A percentile compares a stretch with the other conserved stretches of the same genome.
Conservation (phyloP, 2,113 vertebrate species). For the Dolichotis patagonum region DNA sequence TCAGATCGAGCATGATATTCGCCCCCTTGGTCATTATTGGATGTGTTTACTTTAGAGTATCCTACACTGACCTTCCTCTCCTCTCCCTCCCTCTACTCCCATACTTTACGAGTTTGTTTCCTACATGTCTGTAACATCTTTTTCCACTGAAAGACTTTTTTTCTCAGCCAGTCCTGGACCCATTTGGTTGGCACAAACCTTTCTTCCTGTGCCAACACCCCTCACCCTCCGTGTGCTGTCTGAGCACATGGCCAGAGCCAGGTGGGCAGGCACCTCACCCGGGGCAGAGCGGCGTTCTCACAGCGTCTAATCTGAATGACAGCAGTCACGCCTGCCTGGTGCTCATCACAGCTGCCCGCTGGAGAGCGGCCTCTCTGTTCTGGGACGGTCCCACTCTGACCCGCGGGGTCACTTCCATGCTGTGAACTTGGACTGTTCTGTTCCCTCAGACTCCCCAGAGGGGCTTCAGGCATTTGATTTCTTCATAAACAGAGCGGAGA, state of each 20-base stretch:
- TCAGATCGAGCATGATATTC: background rate
- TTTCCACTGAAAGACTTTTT: background rate
- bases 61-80: background rate
- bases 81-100: background rate
- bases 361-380: fast-evolving
- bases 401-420: slow-evolving; percentile 21
- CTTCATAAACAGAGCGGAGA: slow-evolving; percentile 71
- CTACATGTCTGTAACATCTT: background rate
- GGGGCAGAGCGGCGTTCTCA: background rate
- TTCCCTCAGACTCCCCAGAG: slow-evolving; percentile 35
- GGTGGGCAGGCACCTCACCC: background rate
- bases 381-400: background rate
- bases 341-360: background rate
- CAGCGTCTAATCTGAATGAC: background rate
- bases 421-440: slow-evolving; percentile 25
- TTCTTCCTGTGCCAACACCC: background rate
- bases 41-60: background rate
- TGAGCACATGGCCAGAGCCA: background rate
- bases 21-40: background rate
- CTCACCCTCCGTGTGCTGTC: background rate
- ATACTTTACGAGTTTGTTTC: background rate
- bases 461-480: slow-evolving; percentile 44
- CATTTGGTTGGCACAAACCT: background rate
- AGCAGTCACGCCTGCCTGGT: background rate
- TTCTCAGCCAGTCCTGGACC: background rate